Base-by-base conservation (phyloP, 1,140 invertebrate species). In the Sitophilus oryzae region DNA sequence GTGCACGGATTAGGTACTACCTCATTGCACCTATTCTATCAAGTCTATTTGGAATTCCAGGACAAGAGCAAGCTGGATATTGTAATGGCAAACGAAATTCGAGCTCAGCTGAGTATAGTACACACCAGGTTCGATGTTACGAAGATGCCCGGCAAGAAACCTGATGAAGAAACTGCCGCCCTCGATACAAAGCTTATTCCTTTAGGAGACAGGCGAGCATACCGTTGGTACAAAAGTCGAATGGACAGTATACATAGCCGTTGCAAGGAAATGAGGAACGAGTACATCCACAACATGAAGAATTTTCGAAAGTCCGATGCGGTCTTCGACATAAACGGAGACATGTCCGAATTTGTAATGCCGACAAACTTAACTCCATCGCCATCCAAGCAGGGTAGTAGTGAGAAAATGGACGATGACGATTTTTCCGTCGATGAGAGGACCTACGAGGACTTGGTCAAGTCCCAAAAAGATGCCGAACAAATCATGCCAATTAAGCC, bases 41-140 rank as follows among this genome's bases (percentile, higher is more conserved):
- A 80, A 66, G 60, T 82, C 10, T 82, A 79, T 62, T 65, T 82
- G 14, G 70, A 71, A 54, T 67, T 83, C n/a, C 76, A 81, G 42
- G 75, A 75, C 57, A 77, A 74, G 60, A 76, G 41, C 9, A 53
- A 56, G 16, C 20, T 63, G 9, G 49, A 60, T 21, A 56, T 60
- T 30, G 25, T 60, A 3, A 51, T 55, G 5, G 22, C 54, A n/a
- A 58, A 55, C 19, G 52, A 37, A 59, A 57, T 50, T 30, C 14
- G 18, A n/a, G n/a, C 15, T 6, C 52, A 54, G 16, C 22, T 54
- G 14, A 16, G 9, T 1, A 47, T 40, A 10, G 3, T 20, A 10
- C 16, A 15, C 5, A 15, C 15, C 18, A 11, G 52, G 23, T 54
- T 54, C 25, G n/a, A 41, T 18, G 44, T 47, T 15, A 40, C 30